Base-by-base conservation (phyloP, 2,113 vertebrate genomes). In the Corythornis cristatus region DNA sequence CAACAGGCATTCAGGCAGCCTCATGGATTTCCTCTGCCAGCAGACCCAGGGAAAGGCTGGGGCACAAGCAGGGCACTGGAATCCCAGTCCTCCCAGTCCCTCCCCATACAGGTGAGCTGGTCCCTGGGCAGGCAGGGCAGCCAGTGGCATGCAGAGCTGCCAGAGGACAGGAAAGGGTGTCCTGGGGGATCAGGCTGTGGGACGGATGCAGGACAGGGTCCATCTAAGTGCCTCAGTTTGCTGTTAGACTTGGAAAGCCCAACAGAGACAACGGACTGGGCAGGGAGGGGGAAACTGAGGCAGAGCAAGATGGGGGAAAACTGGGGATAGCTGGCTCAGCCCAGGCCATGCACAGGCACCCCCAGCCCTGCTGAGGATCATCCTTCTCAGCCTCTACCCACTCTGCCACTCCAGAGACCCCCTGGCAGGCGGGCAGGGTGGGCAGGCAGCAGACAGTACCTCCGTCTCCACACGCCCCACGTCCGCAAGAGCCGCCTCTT, bases 401-500 rank as follows among this genome's bases (percentile, higher is more conserved):
- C 33, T 3, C 40, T 29, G 8, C 57, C 53, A 15, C 14, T 11
- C 7, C 19, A 31, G 35, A 2, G 1, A 2, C 17, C 28, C 28
- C 3, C 4, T 82, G 35, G 31, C 67, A 10, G 40, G 8, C 78
- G 10, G 13, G 53, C 26, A 16, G 37, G 61, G 61, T 40, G 61
- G 37, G 81, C 75, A 51, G 96, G 97, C 97, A 91, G 97, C 97
- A 92, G 48, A 95, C 96, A 97, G 98, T 99, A 99, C 99, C 99
- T 99, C 99, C 98, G 97, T 98, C 99, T 99, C 98, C 99, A 99
- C 90, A 98, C 98, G 98, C 98, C 98, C 97, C 99, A 99, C 96
- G 98, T 99, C 98, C 98, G 98, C 99, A 99, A 99, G 98, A 99
- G 98, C 98, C 98, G 98, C 98, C 99, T 98, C 98, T 99, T 99